phyloP scores from a whole-genome alignment of 2,113 vertebrate genomes.

The Pterocles gutturalis region DNA sequence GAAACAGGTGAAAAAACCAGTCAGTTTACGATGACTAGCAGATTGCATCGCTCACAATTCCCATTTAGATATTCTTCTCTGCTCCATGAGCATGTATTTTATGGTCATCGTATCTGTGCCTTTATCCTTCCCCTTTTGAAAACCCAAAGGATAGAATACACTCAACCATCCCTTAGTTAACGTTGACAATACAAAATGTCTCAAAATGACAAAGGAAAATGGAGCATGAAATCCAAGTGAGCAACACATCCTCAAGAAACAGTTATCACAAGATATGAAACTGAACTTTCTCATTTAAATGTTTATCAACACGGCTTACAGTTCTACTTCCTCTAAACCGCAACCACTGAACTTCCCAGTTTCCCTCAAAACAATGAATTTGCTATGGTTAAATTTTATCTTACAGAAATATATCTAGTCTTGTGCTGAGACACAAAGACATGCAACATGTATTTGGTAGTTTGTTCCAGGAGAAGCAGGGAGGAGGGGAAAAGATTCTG shows the following conservation, averaged over 20 bases:
- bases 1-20: not conserved
- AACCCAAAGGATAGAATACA: not conserved
- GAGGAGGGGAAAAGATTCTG: not conserved
- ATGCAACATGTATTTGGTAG: not conserved
- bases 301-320: not conserved
- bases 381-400: not conserved
- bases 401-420: not conserved
- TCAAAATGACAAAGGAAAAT: not conserved
- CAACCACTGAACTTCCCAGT: not conserved
- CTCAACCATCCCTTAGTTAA: not conserved
- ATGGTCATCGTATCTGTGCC: fast-evolving
- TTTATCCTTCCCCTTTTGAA: not conserved
- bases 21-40: not conserved
- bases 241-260: not conserved
- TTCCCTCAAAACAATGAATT: not conserved
- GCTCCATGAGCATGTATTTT: not conserved
- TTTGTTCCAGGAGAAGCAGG: not conserved
- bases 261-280: not conserved
- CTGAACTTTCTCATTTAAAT: not conserved
- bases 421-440: not conserved
- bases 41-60: not conserved
- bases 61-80: not conserved
- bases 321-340: not conserved
- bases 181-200: not conserved
- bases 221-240: not conserved